Evolutionary conservation across 2,797 vertebrate genomes (phyloP).

Genomic region (Denticeps clupeoides): DNA sequence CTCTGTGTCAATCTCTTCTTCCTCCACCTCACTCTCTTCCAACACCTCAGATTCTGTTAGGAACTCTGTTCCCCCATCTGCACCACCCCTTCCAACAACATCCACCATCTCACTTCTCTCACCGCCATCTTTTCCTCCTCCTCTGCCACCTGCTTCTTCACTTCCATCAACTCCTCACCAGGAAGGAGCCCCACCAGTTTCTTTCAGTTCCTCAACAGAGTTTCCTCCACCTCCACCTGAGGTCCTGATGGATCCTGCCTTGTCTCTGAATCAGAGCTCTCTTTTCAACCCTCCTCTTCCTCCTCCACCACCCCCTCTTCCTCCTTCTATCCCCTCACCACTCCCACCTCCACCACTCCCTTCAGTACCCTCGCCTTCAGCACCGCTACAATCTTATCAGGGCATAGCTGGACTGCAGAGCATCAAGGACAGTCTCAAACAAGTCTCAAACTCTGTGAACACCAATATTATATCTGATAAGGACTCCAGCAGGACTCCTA

Average conservation of each 20-base stretch:
- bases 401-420: no score
- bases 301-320: slow-evolving; percentile 37
- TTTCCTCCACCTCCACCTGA: slow-evolving; percentile 83
- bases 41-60: slow-evolving; percentile 79
- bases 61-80: slow-evolving; percentile 42
- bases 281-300: slow-evolving; percentile 16
- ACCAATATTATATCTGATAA: no score
- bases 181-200: slow-evolving; percentile 17
- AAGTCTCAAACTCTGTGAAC: slow-evolving; percentile 27
- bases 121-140: slow-evolving; percentile 48
- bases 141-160: slow-evolving; percentile 39
- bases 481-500: slow-evolving; percentile 44
- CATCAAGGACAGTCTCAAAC: slow-evolving; percentile 46
- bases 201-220: slow-evolving; percentile 51
- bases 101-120: slow-evolving; percentile 38
- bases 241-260: slow-evolving; percentile 43
- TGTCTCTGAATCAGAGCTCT: slow-evolving; percentile 50
- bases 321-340: slow-evolving; percentile 5
- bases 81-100: slow-evolving; percentile 31
- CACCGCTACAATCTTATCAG: no score
- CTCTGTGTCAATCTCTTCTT: slow-evolving; percentile 83
- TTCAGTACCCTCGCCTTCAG: slow-evolving; percentile 52
- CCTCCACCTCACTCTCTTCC: slow-evolving; percentile 91
- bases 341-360: slow-evolving; percentile 43
- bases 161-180: slow-evolving; percentile 41